Base-by-base conservation (phyloP, 2,888 invertebrate genomes). In the Drosophila niveifrons region DNA sequence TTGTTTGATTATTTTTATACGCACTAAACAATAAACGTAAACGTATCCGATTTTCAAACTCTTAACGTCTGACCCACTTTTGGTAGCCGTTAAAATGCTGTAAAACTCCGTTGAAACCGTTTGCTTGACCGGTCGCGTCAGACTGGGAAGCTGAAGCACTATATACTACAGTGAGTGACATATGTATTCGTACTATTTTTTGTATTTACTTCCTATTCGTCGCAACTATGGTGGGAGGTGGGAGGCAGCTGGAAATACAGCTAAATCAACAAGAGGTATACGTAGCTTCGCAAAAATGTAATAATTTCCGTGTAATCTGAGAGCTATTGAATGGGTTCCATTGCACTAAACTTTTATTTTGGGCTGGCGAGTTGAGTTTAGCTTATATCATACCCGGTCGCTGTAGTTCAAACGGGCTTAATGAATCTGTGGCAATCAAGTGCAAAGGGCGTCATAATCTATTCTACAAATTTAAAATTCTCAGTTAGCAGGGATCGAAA, bases 1-100 rank as follows among this genome's bases (percentile, higher is more conserved):
- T 78, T 75, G 70, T 72, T 74, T 70, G 66, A 78, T 82, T 85
- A 82, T 69, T 82, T 85, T 78, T 82, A 82, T 80, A 85, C 65
- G 56, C 72, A 77, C 47, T 17, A 50, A 64, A 70, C 69, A 72
- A 80, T 72, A 82, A 83, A 83, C 23, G 78, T 72, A 82, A 83
- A 83, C 65, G 63, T 61, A 71, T 72, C 65, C 52, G 50, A 72
- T 72, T 80, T 70, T 62, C 63, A 72, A 66, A 62, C 50, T 18
- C 52, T 36, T 36, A 64, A 70, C 41, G 69, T 52, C 67, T 84
- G 87, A 83, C 83, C 87, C 78, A 87, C 66, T 78, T 78, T 81
- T 50, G 4, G 11, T 52, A 11, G 78, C 56, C 70, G 52, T 72
- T 72, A 80, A 82, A 71, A 55, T 53, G 67, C 66, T 52, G 56